Evolutionary conservation across 2,113 vertebrate species (phyloP), one percentile per base, ranked within the genome.

Genomic region (Misgurnus anguillicaudatus): DNA sequence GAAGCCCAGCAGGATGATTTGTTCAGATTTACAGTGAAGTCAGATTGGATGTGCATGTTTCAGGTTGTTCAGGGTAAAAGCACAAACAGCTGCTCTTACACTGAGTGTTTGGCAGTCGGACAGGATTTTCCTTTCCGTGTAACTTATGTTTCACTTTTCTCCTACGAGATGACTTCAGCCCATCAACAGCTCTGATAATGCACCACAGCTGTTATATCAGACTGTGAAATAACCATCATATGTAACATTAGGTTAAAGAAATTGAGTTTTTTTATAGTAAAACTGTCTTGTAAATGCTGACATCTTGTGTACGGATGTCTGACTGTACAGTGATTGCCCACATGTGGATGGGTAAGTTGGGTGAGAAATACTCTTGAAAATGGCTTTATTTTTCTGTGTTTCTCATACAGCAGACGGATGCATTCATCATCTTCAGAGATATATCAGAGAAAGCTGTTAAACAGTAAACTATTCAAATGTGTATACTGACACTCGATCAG

Each of bases 91-190:
- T 72, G 69, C 51, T 57, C 69, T 19, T n/a, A 17, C 53, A 55
- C 5, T 55, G 17, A n/a, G 17, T 6, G 53, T 55, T 55, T 70
- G 55, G 67, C 66, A 63, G 16, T 24, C n/a, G 4, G 48, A 64
- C 14, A 31, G 41, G 24, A 1, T 1, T 53, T 57, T 64, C 78
- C 65, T 53, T 58, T 66, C 36, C 65, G 38, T 16, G 19, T 10
- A 21, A 13, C 41, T 48, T 42, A 41, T 36, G 61, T 61, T 9
- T 75, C 68, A 57, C 55, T 71, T 48, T 48, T 6, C 31, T 74
- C 67, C 16, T 57, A 74, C 91, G 89, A 91, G 85, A 76, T 91
- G 88, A 90, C 88, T 77, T 42, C 75, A 78, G 41, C 88, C 83
- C 85, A 82, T 86, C 88, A 86, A 82, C 79, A 76, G 51, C 75